A percentile compares a stretch with the other conserved stretches of the same genome.
Conservation (phyloP, 2,888 invertebrate species). For the Calliphora vomitoria region DNA sequence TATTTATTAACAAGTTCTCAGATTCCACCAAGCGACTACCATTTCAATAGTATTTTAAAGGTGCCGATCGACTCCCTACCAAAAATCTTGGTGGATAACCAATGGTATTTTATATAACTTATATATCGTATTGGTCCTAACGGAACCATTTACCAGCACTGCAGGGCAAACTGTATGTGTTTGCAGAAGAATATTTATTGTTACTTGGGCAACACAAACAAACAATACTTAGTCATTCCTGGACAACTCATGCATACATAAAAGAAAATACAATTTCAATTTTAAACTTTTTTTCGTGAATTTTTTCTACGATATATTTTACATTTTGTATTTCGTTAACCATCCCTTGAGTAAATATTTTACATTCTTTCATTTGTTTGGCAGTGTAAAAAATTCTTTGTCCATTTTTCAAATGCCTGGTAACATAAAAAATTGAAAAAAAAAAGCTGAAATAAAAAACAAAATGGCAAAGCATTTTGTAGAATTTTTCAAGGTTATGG, state of each 20-base stretch:
- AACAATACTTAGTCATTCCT: constrained; percentile 45
- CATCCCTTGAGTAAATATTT: constrained; percentile 62
- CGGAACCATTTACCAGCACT: too few relatives aligned
- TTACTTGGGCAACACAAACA: constrained; percentile 46
- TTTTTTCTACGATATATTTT: constrained; percentile 24
- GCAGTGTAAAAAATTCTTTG: constrained; percentile 43
- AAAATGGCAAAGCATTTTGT: constrained; percentile 60
- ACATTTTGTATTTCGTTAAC: constrained; percentile 5
- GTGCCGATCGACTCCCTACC: too few relatives aligned
- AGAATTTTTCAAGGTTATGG: constrained; percentile 64
- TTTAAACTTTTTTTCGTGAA: constrained; percentile 10
- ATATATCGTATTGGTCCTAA: too few relatives aligned
- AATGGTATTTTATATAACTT: too few relatives aligned
- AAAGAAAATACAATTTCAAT: constrained; percentile 64
- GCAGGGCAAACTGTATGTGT: background rate
- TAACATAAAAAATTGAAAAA: constrained; percentile 28
- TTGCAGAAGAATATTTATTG: constrained; percentile 25
- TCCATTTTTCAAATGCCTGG: constrained; percentile 32
- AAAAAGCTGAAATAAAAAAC: background rate
- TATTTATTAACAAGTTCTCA: too few relatives aligned
- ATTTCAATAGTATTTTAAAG: too few relatives aligned
- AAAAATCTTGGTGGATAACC: too few relatives aligned
- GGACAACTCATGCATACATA: constrained; percentile 43
- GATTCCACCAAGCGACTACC: too few relatives aligned
- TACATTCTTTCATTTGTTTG: constrained; percentile 51